Evolutionary conservation across 2,113 vertebrate genomes (phyloP).

Genomic region (Amblyornis subalaris): DNA sequence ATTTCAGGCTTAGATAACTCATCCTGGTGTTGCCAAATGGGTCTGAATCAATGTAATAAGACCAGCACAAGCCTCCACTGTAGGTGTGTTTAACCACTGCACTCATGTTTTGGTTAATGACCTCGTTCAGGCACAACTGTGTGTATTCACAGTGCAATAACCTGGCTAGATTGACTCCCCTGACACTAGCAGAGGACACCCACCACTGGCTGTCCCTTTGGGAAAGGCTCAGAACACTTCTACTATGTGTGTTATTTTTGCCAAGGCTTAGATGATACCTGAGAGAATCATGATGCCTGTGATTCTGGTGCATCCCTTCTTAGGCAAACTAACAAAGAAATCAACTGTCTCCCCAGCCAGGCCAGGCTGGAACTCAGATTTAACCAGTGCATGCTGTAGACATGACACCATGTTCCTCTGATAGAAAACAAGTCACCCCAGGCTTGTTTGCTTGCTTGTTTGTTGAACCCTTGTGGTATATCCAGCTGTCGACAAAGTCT

Average conservation of each 20-base stretch:
- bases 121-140: neutral
- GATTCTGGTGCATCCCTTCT: neutral
- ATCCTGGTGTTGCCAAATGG: neutral
- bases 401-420: neutral
- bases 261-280: neutral
- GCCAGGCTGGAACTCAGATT: neutral
- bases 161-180: neutral
- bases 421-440: slow-evolving; percentile 6
- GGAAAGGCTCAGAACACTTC: neutral
- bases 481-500: neutral
- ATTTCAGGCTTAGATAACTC: neutral
- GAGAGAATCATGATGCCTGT: neutral
- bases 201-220: neutral
- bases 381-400: neutral
- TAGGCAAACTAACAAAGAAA: neutral
- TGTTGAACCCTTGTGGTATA: neutral
- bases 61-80: neutral
- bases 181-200: neutral
- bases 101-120: neutral
- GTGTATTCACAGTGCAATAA: neutral
- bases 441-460: slow-evolving; percentile 28
- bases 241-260: neutral
- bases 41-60: neutral
- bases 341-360: neutral
- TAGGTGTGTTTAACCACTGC: neutral